Conservation (phyloP, 2,888 invertebrate species). For the Nyleta sp. region DNA sequence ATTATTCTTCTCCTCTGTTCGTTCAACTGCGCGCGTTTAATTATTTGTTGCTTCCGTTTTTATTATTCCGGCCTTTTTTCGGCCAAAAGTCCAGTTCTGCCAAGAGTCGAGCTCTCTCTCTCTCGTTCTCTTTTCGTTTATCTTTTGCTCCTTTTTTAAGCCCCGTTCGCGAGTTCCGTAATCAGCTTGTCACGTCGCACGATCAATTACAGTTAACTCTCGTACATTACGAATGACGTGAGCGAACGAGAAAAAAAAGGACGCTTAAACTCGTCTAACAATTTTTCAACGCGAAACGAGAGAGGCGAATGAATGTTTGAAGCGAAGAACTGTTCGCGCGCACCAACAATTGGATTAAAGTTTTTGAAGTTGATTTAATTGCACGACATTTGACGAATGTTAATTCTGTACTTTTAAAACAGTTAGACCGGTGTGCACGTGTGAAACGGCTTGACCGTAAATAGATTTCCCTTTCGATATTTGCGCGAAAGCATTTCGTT, state of each 20-base stretch:
- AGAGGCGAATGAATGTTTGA: conserved; percentile 13
- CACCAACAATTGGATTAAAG: conserved; percentile 24
- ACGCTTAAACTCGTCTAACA: conserved; percentile 12
- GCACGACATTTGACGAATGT: conserved; percentile 9
- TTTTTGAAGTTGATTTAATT: conserved; percentile 29
- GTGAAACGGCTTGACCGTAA: too few species aligned
- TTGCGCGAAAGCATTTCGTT: too few species aligned
- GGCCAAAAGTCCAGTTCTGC: background rate
- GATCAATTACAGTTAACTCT: conserved; percentile 58
- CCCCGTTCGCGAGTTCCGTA: conserved; percentile 32
- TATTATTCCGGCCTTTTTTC: conserved; percentile 3
- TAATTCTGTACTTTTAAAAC: background rate
- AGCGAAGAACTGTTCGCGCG: conserved; percentile 1
- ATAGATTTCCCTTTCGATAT: too few species aligned
- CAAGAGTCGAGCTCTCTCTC: too few species aligned
- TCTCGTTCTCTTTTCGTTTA: too few species aligned
- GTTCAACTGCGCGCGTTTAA: conserved; percentile 2
- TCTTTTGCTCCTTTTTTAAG: too few species aligned
- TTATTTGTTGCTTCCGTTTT: conserved; percentile 18
- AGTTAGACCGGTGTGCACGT: too few species aligned
- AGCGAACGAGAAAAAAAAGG: conserved; percentile 22
- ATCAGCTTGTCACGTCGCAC: conserved; percentile 54
- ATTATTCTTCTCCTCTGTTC: conserved; percentile 11
- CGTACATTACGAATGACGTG: conserved; percentile 47
- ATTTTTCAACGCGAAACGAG: conserved; percentile 44